These are phyloP conservation scores for Sebastiscus tertius DNA, from an alignment of 2,797 vertebrate species.

Conservation along the genomic window DNA sequence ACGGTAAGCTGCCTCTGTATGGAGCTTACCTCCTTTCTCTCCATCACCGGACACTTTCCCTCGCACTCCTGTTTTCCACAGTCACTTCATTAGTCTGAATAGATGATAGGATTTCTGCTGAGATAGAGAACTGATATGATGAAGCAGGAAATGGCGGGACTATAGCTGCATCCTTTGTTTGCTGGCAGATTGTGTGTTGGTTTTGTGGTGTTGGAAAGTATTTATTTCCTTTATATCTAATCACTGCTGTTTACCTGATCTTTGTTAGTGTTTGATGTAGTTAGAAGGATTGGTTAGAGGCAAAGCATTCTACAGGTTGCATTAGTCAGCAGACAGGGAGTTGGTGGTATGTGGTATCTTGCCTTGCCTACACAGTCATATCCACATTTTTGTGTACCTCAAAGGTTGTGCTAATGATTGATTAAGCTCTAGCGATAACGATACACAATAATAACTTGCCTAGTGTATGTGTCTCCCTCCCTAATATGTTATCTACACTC, in stretches of 20 bases:
- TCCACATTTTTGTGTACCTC: conserved; percentile 28
- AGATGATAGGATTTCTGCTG: conserved; percentile 58
- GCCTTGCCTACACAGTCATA: conserved; percentile 4
- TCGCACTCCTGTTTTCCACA: conserved; percentile 37
- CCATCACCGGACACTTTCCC: conserved; percentile 27
- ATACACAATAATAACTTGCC: conserved; percentile 27
- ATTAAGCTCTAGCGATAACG: conserved; percentile 51
- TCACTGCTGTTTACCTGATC: conserved; percentile 35
- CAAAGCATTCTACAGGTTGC: conserved; percentile 39
- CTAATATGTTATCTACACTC: conserved; percentile 25
- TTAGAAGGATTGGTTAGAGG: not conserved
- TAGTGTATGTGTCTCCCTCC: not conserved
- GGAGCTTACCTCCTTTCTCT: conserved; percentile 18
- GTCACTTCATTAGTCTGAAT: conserved; percentile 57
- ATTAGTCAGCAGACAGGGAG: conserved; percentile 25
- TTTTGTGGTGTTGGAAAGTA: conserved; percentile 15
- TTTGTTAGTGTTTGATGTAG: conserved; percentile 37
- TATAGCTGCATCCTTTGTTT: conserved; percentile 28
- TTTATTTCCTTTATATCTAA: conserved; percentile 26
- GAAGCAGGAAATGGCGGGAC: conserved; percentile 34
- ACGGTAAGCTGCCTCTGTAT: conserved; percentile 33
- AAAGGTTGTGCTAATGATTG: conserved; percentile 60
- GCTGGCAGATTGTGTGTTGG: not conserved
- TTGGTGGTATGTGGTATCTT: conserved; percentile 8
- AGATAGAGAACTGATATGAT: conserved; percentile 45